Base-by-base conservation (phyloP, 2,888 invertebrate species). In the Gari tellinella region DNA sequence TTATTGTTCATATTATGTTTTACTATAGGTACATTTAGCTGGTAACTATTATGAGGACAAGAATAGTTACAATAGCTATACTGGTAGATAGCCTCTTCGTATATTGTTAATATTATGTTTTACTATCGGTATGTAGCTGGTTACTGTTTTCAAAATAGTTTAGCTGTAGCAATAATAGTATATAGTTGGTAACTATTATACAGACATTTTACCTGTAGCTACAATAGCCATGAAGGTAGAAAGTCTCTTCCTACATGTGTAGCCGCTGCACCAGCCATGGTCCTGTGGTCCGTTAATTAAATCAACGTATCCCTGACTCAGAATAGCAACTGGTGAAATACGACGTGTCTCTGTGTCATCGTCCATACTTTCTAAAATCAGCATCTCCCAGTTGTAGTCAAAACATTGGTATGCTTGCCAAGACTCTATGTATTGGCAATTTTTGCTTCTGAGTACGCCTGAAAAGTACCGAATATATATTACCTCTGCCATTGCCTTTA, bases 251-350 rank as follows among this genome's bases (percentile, higher is more conserved):
- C 87, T 87, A 64, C 91, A 91, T 0, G 91, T 90, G 69, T 91
- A 91, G 1, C 90, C 91, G n/a, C 83, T 80, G 72, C 91, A 91
- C 89, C 90, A 90, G 38, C 91, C 91, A 52, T 90, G 90, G 72
- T 91, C 91, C 83, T 90, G 89, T 0, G 91, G 91, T 5, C 91
- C 91, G 57, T 91, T 91, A 46, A 91, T 85, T 26, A 91, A 83
- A 67, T 91, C 91, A 10, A 91, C 51, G 65, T 85, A 86, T 0
- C 83, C 83, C 5, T 86, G 82, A 26, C 81, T 79, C 48, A 66
- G 61, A 43, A 84, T 75, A 15, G 81, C 82, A 0, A 91, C 86
- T 0, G 91, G 91, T 0, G 90, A 90, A 12, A 91, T 77, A 4
- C 91, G 80, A 5, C 91, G 75, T 0, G 85, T 86, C 65, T 91